These are phyloP conservation scores for Tenebrio molitor DNA, from an alignment of 1,140 invertebrate genomes.

Conservation along the genomic window DNA sequence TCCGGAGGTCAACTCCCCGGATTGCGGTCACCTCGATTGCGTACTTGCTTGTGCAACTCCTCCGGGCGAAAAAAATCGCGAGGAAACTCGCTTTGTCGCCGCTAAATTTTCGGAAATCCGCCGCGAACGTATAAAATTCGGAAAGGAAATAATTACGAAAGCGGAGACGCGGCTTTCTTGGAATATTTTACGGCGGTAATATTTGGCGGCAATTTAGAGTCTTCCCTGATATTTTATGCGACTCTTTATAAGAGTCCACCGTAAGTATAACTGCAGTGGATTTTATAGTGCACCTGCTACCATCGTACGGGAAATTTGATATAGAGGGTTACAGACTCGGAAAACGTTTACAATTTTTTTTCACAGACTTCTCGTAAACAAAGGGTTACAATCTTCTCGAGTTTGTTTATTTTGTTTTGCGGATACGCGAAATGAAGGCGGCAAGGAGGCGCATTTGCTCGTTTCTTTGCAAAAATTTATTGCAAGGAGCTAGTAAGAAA, in stretches of 20 bases:
- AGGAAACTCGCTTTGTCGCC: no score
- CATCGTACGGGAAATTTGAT: conserved; percentile 18
- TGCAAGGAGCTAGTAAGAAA: no score
- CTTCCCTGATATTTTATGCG: conserved; percentile 30
- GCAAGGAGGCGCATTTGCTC: no score
- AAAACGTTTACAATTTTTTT: conserved; percentile 29
- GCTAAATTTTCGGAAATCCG: neutral
- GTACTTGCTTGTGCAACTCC: neutral
- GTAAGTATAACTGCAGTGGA: conserved; percentile 37
- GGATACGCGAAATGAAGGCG: no score
- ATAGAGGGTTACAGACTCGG: neutral
- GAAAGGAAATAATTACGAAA: conserved; percentile 9
- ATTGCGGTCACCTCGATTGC: neutral
- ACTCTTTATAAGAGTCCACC: conserved; percentile 29
- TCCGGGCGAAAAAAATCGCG: no score
- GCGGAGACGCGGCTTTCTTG: neutral
- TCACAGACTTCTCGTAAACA: conserved; percentile 12
- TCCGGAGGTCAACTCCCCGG: neutral
- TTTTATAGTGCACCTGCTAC: conserved; percentile 36
- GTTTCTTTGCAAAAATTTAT: no score
- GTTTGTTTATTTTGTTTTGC: no score
- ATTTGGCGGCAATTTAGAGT: conserved; percentile 18
- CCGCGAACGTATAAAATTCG: conserved; percentile 8
- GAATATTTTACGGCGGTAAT: conserved; percentile 18
- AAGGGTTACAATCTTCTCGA: neutral